These are phyloP conservation scores for Tauraco hartlaubi DNA, from an alignment of 2,797 vertebrate genomes.

Conservation along the genomic window DNA sequence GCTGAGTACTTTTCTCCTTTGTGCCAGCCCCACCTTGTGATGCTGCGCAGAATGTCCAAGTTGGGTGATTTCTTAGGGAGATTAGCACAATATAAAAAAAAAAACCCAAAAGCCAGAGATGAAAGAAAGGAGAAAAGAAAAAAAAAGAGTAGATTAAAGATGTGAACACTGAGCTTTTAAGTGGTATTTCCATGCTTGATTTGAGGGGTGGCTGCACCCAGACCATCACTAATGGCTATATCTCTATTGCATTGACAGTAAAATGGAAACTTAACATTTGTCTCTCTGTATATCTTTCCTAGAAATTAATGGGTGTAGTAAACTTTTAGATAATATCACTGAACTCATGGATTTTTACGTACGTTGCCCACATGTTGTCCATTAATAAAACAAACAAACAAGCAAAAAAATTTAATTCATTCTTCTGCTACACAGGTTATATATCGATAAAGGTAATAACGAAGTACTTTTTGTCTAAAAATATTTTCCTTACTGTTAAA, in stretches of 20 bases:
- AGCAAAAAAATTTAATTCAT: neutral
- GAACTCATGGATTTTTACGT: neutral
- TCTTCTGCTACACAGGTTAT: neutral
- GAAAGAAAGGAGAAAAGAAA: fast-evolving
- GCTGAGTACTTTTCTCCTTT: neutral
- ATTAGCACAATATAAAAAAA: neutral
- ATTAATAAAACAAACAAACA: neutral
- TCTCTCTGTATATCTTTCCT: neutral
- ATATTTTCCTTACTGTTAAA: neutral
- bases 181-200: neutral
- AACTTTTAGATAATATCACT: neutral
- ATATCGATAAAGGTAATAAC: neutral
- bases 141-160: neutral
- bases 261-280: neutral
- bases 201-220: neutral
- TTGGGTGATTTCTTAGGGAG: neutral
- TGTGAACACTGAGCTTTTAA: neutral
- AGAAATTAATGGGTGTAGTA: neutral
- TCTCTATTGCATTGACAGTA: neutral
- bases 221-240: neutral
- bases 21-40: neutral
- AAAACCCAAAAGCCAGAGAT: fast-evolving
- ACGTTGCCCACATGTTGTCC: neutral
- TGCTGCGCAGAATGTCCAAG: neutral
- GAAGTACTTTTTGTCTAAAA: neutral